These are phyloP conservation scores for Phrynosoma platyrhinos DNA, from an alignment of 2,113 vertebrate species.

Conservation along the genomic window DNA sequence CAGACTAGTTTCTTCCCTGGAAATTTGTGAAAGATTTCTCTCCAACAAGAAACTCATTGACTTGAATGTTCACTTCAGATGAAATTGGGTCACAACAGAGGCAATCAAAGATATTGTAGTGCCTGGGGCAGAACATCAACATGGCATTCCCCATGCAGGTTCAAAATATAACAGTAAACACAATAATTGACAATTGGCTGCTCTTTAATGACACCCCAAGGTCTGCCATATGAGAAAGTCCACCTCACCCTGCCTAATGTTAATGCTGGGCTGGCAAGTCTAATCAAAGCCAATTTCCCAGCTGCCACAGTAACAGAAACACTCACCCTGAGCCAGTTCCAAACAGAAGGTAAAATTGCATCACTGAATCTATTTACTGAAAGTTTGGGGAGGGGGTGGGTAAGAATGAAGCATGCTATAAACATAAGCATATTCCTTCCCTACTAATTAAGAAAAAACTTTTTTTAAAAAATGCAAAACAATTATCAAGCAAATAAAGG, in stretches of 20 bases:
- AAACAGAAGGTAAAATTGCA: constrained; percentile 63
- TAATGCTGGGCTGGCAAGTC: neutral
- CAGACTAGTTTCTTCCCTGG: neutral
- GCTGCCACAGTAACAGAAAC: constrained; percentile 40
- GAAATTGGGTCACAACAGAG: neutral
- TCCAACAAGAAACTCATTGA: neutral
- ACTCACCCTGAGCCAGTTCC: constrained; percentile 41
- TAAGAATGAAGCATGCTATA: constrained; percentile 59
- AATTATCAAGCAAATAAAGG: constrained; percentile 75
- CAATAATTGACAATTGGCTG: neutral
- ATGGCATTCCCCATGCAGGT: too few relatives aligned
- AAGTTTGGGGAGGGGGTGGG: constrained; percentile 33
- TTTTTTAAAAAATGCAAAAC: constrained; percentile 57
- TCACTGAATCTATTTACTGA: constrained; percentile 52
- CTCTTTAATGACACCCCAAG: neutral
- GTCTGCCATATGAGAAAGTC: neutral
- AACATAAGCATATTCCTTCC: constrained; percentile 64
- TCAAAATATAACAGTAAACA: neutral
- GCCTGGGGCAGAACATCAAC: neutral
- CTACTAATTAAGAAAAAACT: constrained; percentile 73
- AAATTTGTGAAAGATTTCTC: neutral
- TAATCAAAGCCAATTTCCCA: constrained; percentile 45
- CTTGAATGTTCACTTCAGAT: neutral
- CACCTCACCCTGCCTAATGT: neutral
- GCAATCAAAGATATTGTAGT: neutral